Evolutionary conservation across 2,888 invertebrate genomes (phyloP).

Genomic region (Dione juno): DNA sequence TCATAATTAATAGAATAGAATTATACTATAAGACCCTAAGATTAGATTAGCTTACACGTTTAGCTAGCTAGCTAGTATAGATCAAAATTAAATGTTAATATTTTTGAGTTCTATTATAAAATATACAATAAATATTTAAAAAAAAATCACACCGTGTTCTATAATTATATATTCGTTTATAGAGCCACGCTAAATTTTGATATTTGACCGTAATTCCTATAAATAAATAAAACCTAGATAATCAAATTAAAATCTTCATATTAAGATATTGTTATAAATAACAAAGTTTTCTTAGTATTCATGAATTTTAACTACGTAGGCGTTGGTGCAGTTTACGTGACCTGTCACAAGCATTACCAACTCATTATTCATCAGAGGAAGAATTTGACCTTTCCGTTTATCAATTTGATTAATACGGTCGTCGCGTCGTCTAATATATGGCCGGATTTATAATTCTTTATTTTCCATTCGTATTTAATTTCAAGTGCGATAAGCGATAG

Average conservation of each 20-base stretch:
- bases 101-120: no score
- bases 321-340: constrained; percentile 48
- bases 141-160: no score
- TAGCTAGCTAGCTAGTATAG: no score
- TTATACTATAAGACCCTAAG: no score
- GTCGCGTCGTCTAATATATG: constrained; percentile 48
- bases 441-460: constrained; percentile 45
- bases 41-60: no score
- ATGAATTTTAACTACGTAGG: constrained; percentile 40
- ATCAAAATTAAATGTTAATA: no score
- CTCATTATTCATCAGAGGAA: constrained; percentile 50
- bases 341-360: constrained; percentile 50
- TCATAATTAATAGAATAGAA: no score
- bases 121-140: no score
- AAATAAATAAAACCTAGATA: background rate
- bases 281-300: constrained; percentile 31
- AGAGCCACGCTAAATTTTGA: no score
- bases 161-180: no score
- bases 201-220: no score
- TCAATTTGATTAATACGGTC: constrained; percentile 53
- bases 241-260: background rate
- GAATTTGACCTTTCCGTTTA: constrained; percentile 54
- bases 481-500: constrained; percentile 15
- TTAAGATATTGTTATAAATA: constrained; percentile 8
- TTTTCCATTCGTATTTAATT: constrained; percentile 38